A percentile compares a stretch with the other conserved stretches of the same genome.
Conservation (phyloP, 2,888 invertebrate genomes). For the Sesamia inferens region DNA sequence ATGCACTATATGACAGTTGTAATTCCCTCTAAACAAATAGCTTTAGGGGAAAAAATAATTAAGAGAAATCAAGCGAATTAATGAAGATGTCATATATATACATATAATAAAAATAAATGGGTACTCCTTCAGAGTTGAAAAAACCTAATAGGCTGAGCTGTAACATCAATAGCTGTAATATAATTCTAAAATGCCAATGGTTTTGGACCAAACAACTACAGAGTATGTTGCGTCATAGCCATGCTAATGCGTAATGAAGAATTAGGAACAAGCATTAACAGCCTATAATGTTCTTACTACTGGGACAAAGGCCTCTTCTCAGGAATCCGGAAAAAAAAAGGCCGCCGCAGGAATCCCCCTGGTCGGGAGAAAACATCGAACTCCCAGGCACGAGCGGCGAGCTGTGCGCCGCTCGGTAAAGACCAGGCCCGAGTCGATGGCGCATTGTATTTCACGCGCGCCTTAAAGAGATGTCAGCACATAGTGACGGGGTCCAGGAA, state of each 20-base stretch:
- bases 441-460: too few relatives aligned
- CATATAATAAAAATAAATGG: not conserved
- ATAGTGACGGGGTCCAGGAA: too few relatives aligned
- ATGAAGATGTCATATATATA: not conserved
- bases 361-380: too few relatives aligned
- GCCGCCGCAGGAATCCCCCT: too few relatives aligned
- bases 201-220: not conserved
- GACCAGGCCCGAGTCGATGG: too few relatives aligned
- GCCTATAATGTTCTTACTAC: not conserved
- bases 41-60: conserved; percentile 17
- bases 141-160: not conserved
- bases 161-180: not conserved
- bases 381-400: too few relatives aligned
- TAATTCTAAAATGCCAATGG: not conserved
- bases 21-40: conserved; percentile 26
- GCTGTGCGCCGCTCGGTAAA: too few relatives aligned
- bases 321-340: too few relatives aligned
- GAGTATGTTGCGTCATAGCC: not conserved
- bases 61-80: conserved; percentile 26
- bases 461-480: too few relatives aligned
- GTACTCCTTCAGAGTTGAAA: conserved; percentile 1
- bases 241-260: not conserved
- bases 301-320: not conserved
- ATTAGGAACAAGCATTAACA: not conserved
- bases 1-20: not conserved